Evolutionary conservation across 2,113 vertebrate genomes (phyloP).

Genomic region (Vimba vimba): DNA sequence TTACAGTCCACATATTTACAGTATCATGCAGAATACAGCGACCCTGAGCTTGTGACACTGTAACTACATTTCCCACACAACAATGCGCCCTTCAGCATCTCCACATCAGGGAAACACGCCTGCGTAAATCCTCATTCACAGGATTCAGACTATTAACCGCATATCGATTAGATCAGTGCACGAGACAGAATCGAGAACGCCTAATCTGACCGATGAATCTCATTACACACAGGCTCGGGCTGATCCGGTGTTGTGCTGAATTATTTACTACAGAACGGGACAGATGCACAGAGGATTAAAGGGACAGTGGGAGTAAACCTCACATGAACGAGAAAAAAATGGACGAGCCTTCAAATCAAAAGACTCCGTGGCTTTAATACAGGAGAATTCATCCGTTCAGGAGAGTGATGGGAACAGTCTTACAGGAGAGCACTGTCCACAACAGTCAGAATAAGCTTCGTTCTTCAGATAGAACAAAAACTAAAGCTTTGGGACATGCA

Average conservation of each 20-base stretch:
- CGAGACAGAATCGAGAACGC: background rate
- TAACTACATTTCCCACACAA: constrained; percentile 51
- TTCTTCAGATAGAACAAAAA: constrained; percentile 5
- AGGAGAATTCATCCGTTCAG: background rate
- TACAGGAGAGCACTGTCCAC: constrained; percentile 22
- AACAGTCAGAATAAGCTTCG: background rate
- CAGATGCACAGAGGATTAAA: constrained; percentile 14
- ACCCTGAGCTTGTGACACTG: background rate
- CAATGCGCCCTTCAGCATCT: background rate
- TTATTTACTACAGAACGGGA: constrained; percentile 38
- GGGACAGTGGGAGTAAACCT: background rate
- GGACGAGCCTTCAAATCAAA: background rate
- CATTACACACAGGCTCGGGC: constrained; percentile 29
- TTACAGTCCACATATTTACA: background rate
- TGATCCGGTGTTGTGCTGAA: constrained; percentile 41
- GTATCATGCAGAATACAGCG: background rate
- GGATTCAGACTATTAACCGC: background rate
- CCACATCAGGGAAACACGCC: constrained; percentile 21
- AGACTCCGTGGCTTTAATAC: background rate
- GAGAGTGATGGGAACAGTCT: constrained; percentile 42
- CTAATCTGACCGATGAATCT: constrained; percentile 35
- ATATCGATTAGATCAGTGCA: background rate
- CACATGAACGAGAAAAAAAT: background rate
- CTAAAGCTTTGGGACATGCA: constrained; percentile 11
- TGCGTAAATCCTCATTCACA: background rate